Conservation (phyloP, 2,113 vertebrate genomes). For the Platysternon megacephalum region DNA sequence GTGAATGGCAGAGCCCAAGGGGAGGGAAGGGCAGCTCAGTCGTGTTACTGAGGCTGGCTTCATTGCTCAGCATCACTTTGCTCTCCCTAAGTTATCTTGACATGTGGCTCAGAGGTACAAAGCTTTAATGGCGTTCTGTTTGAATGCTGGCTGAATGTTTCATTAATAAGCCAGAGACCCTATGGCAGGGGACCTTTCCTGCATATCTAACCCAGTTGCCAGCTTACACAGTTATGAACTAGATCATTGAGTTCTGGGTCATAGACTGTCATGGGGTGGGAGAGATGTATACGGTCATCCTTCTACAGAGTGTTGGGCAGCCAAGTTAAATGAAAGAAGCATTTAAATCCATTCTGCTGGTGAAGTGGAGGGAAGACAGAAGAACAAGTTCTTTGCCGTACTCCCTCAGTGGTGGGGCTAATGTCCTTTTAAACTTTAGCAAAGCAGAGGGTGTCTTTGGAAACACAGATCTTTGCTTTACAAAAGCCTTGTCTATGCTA, state of each 20-base stretch:
- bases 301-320: not conserved
- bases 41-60: not conserved
- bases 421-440: not conserved
- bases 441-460: not conserved
- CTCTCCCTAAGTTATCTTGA: not conserved
- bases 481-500: not conserved
- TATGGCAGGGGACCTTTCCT: not conserved
- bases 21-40: not conserved
- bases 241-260: not conserved
- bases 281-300: too few relatives aligned
- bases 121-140: not conserved
- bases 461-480: not conserved
- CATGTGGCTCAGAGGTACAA: not conserved
- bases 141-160: not conserved
- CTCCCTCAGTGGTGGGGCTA: not conserved
- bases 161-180: not conserved
- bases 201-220: not conserved
- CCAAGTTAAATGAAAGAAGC: not conserved
- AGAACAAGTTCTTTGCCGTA: not conserved
- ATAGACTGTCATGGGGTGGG: not conserved
- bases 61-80: not conserved
- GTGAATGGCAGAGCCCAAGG: not conserved
- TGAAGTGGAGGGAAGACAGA: not conserved
- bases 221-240: not conserved
- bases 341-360: not conserved